Conservation (phyloP, 1,140 invertebrate genomes). For the Drosophila persimilis region DNA sequence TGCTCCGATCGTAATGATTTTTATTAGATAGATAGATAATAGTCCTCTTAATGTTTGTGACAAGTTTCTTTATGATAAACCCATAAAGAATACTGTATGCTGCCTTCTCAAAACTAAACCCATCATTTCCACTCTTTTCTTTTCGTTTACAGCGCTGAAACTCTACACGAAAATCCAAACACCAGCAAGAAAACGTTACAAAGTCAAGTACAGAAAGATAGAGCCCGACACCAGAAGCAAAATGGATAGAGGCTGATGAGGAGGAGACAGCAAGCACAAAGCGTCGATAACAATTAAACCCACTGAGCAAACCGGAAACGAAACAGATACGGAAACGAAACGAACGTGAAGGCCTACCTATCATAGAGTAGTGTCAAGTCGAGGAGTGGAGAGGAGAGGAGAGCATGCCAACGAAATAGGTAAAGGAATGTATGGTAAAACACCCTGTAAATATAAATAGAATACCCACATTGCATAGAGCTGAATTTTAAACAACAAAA, state of each 20-base stretch:
- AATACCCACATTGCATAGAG: slow-evolving; percentile 44
- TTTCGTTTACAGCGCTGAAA: slow-evolving; percentile 39
- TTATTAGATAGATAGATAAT: too few species aligned
- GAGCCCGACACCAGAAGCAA: background rate
- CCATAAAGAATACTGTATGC: background rate
- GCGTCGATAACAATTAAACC: slow-evolving; percentile 67
- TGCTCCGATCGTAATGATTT: too few species aligned
- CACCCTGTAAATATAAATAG: slow-evolving; percentile 69
- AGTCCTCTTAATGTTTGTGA: too few species aligned
- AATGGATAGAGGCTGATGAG: background rate
- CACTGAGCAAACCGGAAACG: slow-evolving; percentile 64
- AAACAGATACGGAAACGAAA: slow-evolving; percentile 1
- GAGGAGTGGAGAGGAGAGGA: too few species aligned
- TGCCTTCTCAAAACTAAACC: background rate
- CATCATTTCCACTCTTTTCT: background rate
- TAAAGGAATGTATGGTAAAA: slow-evolving; percentile 34
- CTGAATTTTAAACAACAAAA: slow-evolving; percentile 59
- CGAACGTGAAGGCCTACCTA: slow-evolving; percentile 45
- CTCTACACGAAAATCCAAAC: slow-evolving; percentile 54
- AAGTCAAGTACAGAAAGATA: slow-evolving; percentile 35
- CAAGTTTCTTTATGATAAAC: too few species aligned
- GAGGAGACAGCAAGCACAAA: slow-evolving; percentile 32
- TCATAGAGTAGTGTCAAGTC: slow-evolving; percentile 50
- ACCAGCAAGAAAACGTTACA: slow-evolving; percentile 19
- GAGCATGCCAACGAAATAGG: slow-evolving; percentile 64